Evolutionary conservation across 2,888 invertebrate genomes (phyloP), one percentile per base, ranked within the genome.

Genomic region (Mongoloraphidia duomilia): DNA sequence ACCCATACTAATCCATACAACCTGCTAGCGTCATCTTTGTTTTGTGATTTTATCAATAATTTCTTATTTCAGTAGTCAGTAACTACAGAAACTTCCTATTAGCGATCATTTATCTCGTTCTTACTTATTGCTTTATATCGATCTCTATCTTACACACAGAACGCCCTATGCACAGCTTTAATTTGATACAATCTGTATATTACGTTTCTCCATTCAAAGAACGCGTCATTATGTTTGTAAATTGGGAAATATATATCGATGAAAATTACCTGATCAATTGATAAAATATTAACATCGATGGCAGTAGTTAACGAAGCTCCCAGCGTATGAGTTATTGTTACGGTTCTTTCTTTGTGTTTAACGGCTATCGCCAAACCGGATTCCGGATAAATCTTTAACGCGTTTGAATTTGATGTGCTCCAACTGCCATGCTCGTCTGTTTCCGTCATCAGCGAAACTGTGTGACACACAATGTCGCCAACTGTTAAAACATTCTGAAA

Each of bases 401-500:
- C 50, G 35, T 56, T 58, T 8, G 55, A 52, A 50, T 69, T 65
- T 43, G 65, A 65, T 8, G 65, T 59, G 11, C 58, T 57, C 72
- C 73, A 72, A 10, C 47, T 51, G 13, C 65, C 68, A 9, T 54
- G 54, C 3, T 56, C 53, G 59, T 68, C 66, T 53, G 61, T 50
- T 8, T 63, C 57, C 10, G 47, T 50, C 2, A 67, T 60, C n/a
- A 77, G 61, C 0, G 74, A 71, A 43, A 70, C 68, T 53, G 62
- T 63, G 56, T 74, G 69, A 56, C 77, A 78, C 45, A 77, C 57
- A 9, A 76, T 64, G 55, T 75, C 74, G 6, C 77, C 77, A 44
- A 71, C 64, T 8, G 68, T 68, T 43, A 76, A 50, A 45, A 61
- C 56, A n/a, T 64, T 63, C 63, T 66, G 55, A 26, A 54, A 56